Evolutionary conservation across 2,797 vertebrate genomes (phyloP).

Genomic region (Liasis olivaceus): DNA sequence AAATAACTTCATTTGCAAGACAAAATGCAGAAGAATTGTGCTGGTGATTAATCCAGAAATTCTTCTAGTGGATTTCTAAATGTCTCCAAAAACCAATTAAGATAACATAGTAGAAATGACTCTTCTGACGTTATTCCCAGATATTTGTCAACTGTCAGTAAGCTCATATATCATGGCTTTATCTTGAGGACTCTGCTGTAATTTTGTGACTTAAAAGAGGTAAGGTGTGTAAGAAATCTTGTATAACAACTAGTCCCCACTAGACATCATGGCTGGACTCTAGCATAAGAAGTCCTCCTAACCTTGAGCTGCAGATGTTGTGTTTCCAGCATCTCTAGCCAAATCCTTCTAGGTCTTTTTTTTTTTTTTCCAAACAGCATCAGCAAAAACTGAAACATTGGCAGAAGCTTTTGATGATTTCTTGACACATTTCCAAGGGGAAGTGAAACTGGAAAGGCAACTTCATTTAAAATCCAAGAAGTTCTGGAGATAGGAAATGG

Average conservation of each 20-base stretch:
- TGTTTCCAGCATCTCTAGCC: not conserved
- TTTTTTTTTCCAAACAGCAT: not conserved
- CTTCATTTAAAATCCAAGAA: constrained; percentile 38
- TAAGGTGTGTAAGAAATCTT: not conserved
- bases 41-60: not conserved
- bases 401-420: constrained; percentile 30
- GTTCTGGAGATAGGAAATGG: constrained; percentile 20
- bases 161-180: not conserved
- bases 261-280: no score
- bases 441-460: constrained; percentile 42
- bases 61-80: no score
- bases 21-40: not conserved
- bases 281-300: not conserved
- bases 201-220: not conserved
- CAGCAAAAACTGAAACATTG: constrained; percentile 16
- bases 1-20: not conserved
- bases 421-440: constrained; percentile 33
- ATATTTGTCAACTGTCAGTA: not conserved
- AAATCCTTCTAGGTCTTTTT: constrained; percentile 4
- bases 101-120: not conserved
- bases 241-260: not conserved
- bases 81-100: no score
- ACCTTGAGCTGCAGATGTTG: not conserved
- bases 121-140: not conserved
- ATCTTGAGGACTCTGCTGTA: not conserved